These are phyloP conservation scores for Ectropis crepuscularia DNA, from an alignment of 2,888 invertebrate genomes.

Conservation along the genomic window DNA sequence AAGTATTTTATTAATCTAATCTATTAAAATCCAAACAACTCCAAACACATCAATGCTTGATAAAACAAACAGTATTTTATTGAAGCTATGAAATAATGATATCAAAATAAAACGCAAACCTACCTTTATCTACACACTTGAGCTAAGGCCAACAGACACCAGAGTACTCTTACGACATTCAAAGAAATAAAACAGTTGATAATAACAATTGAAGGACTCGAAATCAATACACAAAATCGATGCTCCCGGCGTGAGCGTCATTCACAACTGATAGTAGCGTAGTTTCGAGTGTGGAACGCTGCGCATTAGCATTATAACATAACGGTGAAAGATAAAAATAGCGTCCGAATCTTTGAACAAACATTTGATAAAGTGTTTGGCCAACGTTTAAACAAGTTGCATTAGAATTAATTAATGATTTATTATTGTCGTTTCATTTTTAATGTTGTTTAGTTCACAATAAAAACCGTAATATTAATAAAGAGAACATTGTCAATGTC, in stretches of 20 bases:
- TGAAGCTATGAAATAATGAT: too few species aligned
- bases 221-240: slow-evolving; percentile 31
- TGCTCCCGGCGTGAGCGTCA: slow-evolving; percentile 31
- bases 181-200: background rate
- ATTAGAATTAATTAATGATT: too few species aligned
- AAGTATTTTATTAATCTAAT: too few species aligned
- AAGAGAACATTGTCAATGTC: too few species aligned
- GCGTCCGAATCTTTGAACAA: slow-evolving; percentile 36
- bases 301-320: slow-evolving; percentile 65
- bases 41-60: too few species aligned
- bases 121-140: background rate
- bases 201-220: background rate
- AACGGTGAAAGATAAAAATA: slow-evolving; percentile 73
- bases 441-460: too few species aligned
- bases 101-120: background rate
- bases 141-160: background rate
- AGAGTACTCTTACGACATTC: background rate
- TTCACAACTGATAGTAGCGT: slow-evolving; percentile 33
- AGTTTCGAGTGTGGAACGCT: slow-evolving; percentile 49
- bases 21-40: too few species aligned
- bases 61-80: too few species aligned
- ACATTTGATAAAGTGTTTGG: slow-evolving; percentile 22
- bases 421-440: too few species aligned
- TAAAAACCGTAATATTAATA: too few species aligned
- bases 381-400: background rate